Base-by-base conservation (phyloP, 2,113 vertebrate species). In the Indicator maculatus region DNA sequence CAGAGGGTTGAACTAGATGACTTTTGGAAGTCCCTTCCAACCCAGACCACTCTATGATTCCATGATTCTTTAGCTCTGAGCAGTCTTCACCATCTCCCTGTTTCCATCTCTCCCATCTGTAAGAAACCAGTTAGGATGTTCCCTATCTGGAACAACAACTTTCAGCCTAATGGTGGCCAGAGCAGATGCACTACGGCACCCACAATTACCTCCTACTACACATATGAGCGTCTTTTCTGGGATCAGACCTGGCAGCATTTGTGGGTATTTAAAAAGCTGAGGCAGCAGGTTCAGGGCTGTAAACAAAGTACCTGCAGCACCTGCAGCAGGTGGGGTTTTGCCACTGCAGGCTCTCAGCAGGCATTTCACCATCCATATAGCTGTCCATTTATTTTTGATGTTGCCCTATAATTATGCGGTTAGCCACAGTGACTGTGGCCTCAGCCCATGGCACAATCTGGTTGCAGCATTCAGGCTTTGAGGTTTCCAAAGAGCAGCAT, bases 331-430 rank as follows among this genome's bases (percentile, higher is more conserved):
- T 67, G 28, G 3, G 5, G 9, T 53, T 44, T 77, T 81, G 38
- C 60, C 15, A 41, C 28, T 41, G 15, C 2, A 6, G 8, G 12
- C 5, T 6, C 41, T 76, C 64, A 89, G 60, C 33, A 63, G 66
- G 33, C 1, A 3, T 55, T 90, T 87, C 1, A 0, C 2, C 39
- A 28, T 30, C 4, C 5, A 2, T 52, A 16, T 2, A 69, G 18
- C 18, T 14, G 11, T n/a, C 16, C 53, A 18, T n/a, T 72, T 82
- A 60, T 79, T 31, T 73, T 15, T 79, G 38, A 15, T 36, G 11
- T 30, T 70, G 16, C 36, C 36, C 74, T 36, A 28, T 24, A 59
- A 13, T 59, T 83, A 11, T 30, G 16, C 26, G n/a, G 21, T 13
- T 86, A 41, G 18, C 55, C 50, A 8, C 8, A 16, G 23, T 53